phyloP scores from a whole-genome alignment of 2,113 vertebrate genomes.

The Rhizomys pruinosus region DNA sequence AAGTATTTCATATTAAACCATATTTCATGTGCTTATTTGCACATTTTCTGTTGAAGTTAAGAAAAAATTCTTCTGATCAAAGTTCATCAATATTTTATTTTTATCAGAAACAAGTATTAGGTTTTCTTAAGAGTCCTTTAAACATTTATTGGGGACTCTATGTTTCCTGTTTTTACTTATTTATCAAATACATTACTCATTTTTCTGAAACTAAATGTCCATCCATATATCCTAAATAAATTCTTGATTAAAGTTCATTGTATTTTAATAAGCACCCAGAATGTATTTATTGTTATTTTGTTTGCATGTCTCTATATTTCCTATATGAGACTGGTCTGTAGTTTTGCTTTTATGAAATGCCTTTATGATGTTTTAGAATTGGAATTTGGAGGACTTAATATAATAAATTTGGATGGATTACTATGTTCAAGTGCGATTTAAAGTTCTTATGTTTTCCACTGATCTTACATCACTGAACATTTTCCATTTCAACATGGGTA shows the following conservation, averaged over 20 bases:
- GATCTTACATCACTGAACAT: background rate
- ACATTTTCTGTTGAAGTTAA: background rate
- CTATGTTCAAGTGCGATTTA: background rate
- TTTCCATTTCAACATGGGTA: background rate
- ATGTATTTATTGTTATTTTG: constrained; percentile 25
- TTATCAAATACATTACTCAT: background rate
- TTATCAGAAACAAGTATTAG: background rate
- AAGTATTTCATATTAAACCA: background rate
- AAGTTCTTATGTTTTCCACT: constrained; percentile 23
- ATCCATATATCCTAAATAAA: background rate
- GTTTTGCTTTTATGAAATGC: constrained; percentile 2
- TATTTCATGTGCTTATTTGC: background rate
- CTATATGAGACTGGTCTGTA: background rate
- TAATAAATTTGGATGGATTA: background rate
- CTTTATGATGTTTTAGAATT: background rate
- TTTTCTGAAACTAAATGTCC: constrained; percentile 6
- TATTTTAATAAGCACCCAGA: constrained; percentile 10
- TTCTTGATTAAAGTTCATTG: background rate
- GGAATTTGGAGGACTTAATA: background rate
- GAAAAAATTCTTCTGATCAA: background rate
- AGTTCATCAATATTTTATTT: constrained; percentile 16
- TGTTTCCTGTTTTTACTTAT: background rate
- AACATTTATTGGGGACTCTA: background rate
- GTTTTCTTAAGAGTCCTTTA: background rate
- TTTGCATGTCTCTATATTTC: background rate